These are phyloP conservation scores for Phainopepla nitens DNA, from an alignment of 2,113 vertebrate genomes.

Conservation along the genomic window DNA sequence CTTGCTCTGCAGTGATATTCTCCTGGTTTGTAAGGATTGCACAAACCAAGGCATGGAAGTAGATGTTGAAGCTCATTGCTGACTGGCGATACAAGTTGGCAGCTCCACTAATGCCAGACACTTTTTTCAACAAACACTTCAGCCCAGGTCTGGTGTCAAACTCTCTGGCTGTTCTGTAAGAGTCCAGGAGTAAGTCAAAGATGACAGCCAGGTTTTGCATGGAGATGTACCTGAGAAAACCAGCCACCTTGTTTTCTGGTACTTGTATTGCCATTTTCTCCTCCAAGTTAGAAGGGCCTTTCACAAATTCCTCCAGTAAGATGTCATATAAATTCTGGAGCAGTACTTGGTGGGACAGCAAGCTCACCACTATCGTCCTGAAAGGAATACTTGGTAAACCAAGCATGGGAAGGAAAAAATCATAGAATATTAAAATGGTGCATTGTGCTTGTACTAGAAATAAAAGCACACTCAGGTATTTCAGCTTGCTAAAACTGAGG, in stretches of 20 bases:
- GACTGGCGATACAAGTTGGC: conserved; percentile 96
- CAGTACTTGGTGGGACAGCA: conserved; percentile 95
- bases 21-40: conserved; percentile 89
- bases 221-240: conserved; percentile 96
- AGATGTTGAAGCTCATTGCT: conserved; percentile 96
- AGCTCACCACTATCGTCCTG: conserved; percentile 92
- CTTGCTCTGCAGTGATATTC: conserved; percentile 85
- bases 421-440: not conserved
- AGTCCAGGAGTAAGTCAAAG: conserved; percentile 95
- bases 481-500: not conserved
- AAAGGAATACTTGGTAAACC: conserved; percentile 87
- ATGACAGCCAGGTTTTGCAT: conserved; percentile 96
- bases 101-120: conserved; percentile 90
- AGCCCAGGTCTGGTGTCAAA: conserved; percentile 94
- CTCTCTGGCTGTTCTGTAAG: conserved; percentile 90
- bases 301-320: conserved; percentile 92
- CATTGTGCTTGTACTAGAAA: not conserved
- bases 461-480: not conserved
- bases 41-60: conserved; percentile 90
- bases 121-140: conserved; percentile 96
- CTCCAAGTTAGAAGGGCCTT: conserved; percentile 78
- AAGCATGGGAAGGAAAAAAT: not conserved
- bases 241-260: conserved; percentile 80
- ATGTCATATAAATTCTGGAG: conserved; percentile 96
- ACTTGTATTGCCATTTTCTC: conserved; percentile 75